Evolutionary conservation across 2,888 invertebrate species (phyloP), one percentile per base, ranked within the genome.

Genomic region (Plebejus anna): DNA sequence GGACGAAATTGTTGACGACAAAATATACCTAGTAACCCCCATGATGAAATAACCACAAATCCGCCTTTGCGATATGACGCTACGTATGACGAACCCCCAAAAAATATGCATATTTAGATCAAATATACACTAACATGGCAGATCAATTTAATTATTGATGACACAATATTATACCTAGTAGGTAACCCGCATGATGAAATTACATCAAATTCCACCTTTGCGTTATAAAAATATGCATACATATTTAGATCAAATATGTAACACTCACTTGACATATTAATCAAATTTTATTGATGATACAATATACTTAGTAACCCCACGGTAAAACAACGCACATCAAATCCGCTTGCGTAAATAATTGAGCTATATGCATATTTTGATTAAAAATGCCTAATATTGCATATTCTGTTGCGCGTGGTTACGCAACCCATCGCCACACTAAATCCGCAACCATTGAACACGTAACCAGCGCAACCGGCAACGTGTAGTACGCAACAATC

Each of bases 401-500:
- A 42, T 55, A 55, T 55, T 13, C 1, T 55, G 51, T 55, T 47
- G 11, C 47, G 5, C 16, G 59, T 22, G 59, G 22, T 59, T 55
- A 55, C 55, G 61, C 22, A 61, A 61, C 61, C 22, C 28, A 22
- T 61, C 28, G 11, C 28, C 28, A 61, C 4, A 28, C 22, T 3
- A 9, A 61, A 61, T 61, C 11, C 28, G 61, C 22, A 28, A 61
- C 61, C 28, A 22, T 61, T 28, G 22, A 61, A 4, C 11, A 36
- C 66, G 36, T 32, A 32, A 66, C 32, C 36, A 61, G 22, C 61
- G 28, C 28, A 61, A 61, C 61, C 11, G 61, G 28, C 70, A 6
- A 70, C 70, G 16, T 42, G 42, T 42, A 71, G 38, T 79, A 80
- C 79, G 80, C 79, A 80, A 77, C 87, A 83, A 90, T 91, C 89